Percentiles rank a stretch among this genome's conserved stretches.
Conservation (phyloP, 2,888 invertebrate species). For the Dioctria linearis region DNA sequence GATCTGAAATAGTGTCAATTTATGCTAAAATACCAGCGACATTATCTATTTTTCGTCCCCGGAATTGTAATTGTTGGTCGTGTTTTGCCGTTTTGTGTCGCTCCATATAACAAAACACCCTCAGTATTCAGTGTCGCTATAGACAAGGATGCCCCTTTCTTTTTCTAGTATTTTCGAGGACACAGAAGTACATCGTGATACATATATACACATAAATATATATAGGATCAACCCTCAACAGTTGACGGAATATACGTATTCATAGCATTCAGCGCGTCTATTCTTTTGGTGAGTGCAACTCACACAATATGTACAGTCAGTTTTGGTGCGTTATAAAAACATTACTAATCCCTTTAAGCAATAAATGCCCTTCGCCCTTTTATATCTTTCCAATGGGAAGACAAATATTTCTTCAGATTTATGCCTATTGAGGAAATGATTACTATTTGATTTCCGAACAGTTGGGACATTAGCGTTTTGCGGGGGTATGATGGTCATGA, state of each 20-base stretch:
- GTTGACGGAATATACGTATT: not conserved
- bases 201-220: not conserved
- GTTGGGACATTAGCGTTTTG: conserved; percentile 57
- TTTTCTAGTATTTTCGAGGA: conserved; percentile 34
- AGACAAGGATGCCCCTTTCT: conserved; percentile 17
- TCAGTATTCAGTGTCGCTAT: conserved; percentile 10
- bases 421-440: conserved; percentile 56
- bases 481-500: conserved; percentile 36
- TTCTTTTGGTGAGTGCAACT: not conserved
- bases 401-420: conserved; percentile 57
- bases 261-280: not conserved
- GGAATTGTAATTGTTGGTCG: conserved; percentile 57
- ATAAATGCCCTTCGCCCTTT: conserved; percentile 52
- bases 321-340: conserved; percentile 47
- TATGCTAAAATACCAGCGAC: conserved; percentile 54
- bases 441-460: conserved; percentile 58
- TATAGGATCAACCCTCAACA: conserved; percentile 21
- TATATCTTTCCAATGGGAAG: conserved; percentile 33
- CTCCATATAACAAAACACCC: conserved; percentile 30
- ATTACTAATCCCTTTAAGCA: conserved; percentile 54
- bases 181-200: not conserved
- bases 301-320: not conserved
- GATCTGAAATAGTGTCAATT: conserved; percentile 59
- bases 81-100: conserved; percentile 12
- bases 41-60: conserved; percentile 54